phyloP scores from a whole-genome alignment of 2,888 invertebrate species.

The Ichneumon xanthorius region DNA sequence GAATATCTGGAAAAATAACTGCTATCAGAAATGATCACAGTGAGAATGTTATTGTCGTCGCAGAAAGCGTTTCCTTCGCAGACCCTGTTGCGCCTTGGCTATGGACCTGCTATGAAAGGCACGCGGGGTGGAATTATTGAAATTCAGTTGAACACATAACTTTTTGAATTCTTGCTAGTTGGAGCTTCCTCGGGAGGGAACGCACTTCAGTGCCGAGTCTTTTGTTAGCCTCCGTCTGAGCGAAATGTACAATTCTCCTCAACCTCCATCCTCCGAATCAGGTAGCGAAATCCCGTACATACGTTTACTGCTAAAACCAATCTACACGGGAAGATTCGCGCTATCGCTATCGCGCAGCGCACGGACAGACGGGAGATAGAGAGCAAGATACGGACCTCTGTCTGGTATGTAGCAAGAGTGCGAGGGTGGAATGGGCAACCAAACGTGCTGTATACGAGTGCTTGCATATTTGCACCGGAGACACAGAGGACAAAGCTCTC shows the following conservation, averaged over 20 bases:
- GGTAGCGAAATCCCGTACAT: constrained; percentile 19
- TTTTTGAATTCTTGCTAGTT: neutral
- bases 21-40: neutral
- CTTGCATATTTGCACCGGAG: constrained; percentile 66
- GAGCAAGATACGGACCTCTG: constrained; percentile 5
- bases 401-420: constrained; percentile 24
- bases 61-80: neutral
- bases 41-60: neutral
- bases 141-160: neutral
- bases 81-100: neutral
- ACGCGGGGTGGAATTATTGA: neutral
- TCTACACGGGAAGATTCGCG: neutral
- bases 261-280: neutral
- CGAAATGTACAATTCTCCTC: neutral
- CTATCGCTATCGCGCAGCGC: constrained; percentile 2
- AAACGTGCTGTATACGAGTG: constrained; percentile 56
- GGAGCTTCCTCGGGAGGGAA: neutral
- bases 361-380: constrained; percentile 17
- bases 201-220: neutral
- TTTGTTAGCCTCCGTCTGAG: constrained; percentile 9
- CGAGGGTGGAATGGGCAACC: constrained; percentile 39
- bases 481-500: constrained; percentile 61
- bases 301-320: neutral
- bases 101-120: neutral
- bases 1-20: neutral